phyloP scores from a whole-genome alignment of 2,888 invertebrate genomes.

The Anaspis maculata region DNA sequence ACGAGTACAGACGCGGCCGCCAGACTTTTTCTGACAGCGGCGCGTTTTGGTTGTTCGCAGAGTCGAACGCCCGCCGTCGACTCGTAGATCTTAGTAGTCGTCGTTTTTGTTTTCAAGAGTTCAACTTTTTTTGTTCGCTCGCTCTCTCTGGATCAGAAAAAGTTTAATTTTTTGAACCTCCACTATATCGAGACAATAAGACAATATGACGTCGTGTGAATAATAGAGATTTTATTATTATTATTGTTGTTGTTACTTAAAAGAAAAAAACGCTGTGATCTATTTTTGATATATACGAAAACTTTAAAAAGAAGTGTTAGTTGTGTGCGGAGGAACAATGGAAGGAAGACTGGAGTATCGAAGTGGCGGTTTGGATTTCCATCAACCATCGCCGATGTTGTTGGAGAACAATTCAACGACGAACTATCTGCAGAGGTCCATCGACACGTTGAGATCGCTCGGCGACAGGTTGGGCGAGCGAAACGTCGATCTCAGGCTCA shows the following conservation, averaged over 20 bases:
- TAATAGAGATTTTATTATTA: background rate
- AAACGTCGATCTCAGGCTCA: conserved; percentile 38
- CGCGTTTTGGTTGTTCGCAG: conserved; percentile 39
- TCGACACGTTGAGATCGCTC: conserved; percentile 39
- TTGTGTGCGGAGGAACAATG: conserved; percentile 24
- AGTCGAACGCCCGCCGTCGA: too few relatives aligned
- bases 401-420: conserved; percentile 36
- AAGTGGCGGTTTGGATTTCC: conserved; percentile 39
- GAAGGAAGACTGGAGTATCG: conserved; percentile 42
- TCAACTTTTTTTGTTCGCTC: too few relatives aligned
- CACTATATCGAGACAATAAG: too few relatives aligned
- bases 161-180: too few relatives aligned
- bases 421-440: conserved; percentile 40
- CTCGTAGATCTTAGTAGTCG: too few relatives aligned
- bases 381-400: conserved; percentile 35
- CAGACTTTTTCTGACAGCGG: conserved; percentile 41
- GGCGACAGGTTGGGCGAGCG: conserved; percentile 41
- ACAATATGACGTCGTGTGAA: too few relatives aligned
- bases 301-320: too few relatives aligned
- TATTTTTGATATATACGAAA: too few relatives aligned
- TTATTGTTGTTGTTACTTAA: background rate
- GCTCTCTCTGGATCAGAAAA: too few relatives aligned
- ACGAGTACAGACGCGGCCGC: too few relatives aligned
- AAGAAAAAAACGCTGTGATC: too few relatives aligned
- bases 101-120: too few relatives aligned